Evolutionary conservation across 1,140 invertebrate genomes (phyloP), one percentile per base, ranked within the genome.

Genomic region (Parasteatoda tepidariorum): DNA sequence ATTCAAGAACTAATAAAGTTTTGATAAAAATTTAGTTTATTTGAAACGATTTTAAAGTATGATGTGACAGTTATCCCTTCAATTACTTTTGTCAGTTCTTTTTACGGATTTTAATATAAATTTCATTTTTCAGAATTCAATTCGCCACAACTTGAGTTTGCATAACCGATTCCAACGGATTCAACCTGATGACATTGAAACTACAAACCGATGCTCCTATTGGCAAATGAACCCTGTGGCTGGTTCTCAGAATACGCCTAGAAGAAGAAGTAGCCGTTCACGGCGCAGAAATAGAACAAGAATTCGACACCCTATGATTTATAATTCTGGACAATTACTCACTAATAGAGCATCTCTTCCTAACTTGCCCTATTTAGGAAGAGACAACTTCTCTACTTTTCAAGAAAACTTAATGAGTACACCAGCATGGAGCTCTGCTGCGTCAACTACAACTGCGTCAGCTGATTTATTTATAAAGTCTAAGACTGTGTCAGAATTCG

Each of bases 91-190:
- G 24, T 2, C 57, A n/a, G n/a, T n/a, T n/a, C n/a, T n/a, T n/a
- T n/a, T n/a, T n/a, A n/a, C n/a, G n/a, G n/a, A n/a, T n/a, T n/a
- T n/a, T n/a, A n/a, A n/a, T n/a, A n/a, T n/a, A n/a, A n/a, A n/a
- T n/a, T n/a, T n/a, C n/a, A n/a, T 24, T 26, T 74, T 74, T 24
- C 57, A 74, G 71, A 74, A 74, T 22, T 74, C 71, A 2, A 62
- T 74, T 33, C 71, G 71, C 2, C 71, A 74, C 31, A 74, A 74
- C 26, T 24, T 74, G 15, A 59, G 48, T 0, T 33, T 74, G 24
- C 71, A 74, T 38, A 74, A 61, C 15, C 59, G 57, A 61, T 74
- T 74, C n/a, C 22, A 33, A 3, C n/a, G 71, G 2, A 38, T 74
- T 30, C n/a, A 24, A 33, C 30, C 55, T 62, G 71, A 74, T 5